Evolutionary conservation across 2,888 invertebrate species (phyloP).

Genomic region (Hipparchia semele): DNA sequence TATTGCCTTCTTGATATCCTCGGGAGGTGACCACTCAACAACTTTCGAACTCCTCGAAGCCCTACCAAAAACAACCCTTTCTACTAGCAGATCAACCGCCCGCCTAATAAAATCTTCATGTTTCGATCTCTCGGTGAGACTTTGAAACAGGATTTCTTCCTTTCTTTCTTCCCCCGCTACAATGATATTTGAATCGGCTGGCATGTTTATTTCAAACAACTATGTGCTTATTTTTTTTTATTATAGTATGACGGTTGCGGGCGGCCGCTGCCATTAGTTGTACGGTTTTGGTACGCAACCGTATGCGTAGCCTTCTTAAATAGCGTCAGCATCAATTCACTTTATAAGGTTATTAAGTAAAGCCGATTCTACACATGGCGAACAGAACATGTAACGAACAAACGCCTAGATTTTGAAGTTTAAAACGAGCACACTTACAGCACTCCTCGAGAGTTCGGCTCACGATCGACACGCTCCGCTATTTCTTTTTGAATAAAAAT

Average conservation of each 20-base stretch:
- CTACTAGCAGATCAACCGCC: slow-evolving; percentile 87
- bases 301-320: slow-evolving; percentile 73
- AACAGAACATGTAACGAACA: too few relatives aligned
- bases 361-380: too few relatives aligned
- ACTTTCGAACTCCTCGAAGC: slow-evolving; percentile 88
- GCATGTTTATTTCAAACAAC: slow-evolving; percentile 58
- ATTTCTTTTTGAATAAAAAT: too few relatives aligned
- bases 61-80: slow-evolving; percentile 89
- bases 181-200: slow-evolving; percentile 75
- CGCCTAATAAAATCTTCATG: slow-evolving; percentile 89
- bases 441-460: too few relatives aligned
- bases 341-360: slow-evolving; percentile 65
- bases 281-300: slow-evolving; percentile 66
- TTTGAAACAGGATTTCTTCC: slow-evolving; percentile 76
- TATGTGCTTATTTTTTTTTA: slow-evolving; percentile 24
- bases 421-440: too few relatives aligned
- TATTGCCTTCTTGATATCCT: slow-evolving; percentile 85
- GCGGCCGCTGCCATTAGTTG: slow-evolving; percentile 63
- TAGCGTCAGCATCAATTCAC: slow-evolving; percentile 70
- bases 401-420: too few relatives aligned
- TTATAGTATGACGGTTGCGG: slow-evolving; percentile 50
- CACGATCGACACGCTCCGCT: too few relatives aligned
- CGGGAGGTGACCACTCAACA: slow-evolving; percentile 91
- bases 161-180: slow-evolving; percentile 59
- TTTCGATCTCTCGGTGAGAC: slow-evolving; percentile 83